A percentile compares a stretch with the other conserved stretches of the same genome.
Evolutionary conservation across 1,140 invertebrate genomes (phyloP).

Genomic region (Pogonomyrmex californicus): DNA sequence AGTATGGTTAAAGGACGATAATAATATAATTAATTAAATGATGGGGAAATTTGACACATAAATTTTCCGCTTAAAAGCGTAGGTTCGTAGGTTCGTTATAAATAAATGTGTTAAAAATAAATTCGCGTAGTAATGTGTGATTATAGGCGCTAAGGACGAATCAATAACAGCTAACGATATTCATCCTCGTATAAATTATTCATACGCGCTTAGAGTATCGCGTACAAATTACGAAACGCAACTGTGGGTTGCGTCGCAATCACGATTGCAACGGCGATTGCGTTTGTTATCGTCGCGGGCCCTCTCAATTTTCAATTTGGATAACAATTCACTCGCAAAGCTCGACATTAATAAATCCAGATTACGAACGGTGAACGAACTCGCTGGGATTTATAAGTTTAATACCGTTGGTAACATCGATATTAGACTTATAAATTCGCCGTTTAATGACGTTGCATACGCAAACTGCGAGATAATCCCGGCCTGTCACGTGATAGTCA

Average conservation of each 20-base stretch:
- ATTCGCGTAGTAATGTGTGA: background rate
- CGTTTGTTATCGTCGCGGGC: slow-evolving; percentile 50
- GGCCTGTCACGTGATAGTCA: slow-evolving; percentile 48
- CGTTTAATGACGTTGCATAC: slow-evolving; percentile 65
- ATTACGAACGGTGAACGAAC: slow-evolving; percentile 65
- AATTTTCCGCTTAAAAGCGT: background rate
- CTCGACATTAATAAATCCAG: slow-evolving; percentile 74
- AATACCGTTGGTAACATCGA: slow-evolving; percentile 62
- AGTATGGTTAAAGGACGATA: background rate
- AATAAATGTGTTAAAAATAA: background rate
- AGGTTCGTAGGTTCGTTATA: background rate
- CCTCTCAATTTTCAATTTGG: slow-evolving; percentile 63
- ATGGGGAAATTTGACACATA: background rate
- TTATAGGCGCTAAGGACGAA: slow-evolving; percentile 1
- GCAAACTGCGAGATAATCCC: slow-evolving; percentile 35
- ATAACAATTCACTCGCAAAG: slow-evolving; percentile 67
- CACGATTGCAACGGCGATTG: slow-evolving; percentile 54
- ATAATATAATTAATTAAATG: background rate
- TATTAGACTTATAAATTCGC: slow-evolving; percentile 75
- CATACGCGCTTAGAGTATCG: slow-evolving; percentile 52
- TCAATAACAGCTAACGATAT: slow-evolving; percentile 43
- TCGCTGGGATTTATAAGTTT: slow-evolving; percentile 75
- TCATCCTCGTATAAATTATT: slow-evolving; percentile 50
- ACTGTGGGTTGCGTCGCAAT: slow-evolving; percentile 42
- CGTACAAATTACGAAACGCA: slow-evolving; percentile 55